A percentile compares a stretch with the other conserved stretches of the same genome.
phyloP scores from a whole-genome alignment of 2,113 vertebrate species.

The Callipepla squamata region DNA sequence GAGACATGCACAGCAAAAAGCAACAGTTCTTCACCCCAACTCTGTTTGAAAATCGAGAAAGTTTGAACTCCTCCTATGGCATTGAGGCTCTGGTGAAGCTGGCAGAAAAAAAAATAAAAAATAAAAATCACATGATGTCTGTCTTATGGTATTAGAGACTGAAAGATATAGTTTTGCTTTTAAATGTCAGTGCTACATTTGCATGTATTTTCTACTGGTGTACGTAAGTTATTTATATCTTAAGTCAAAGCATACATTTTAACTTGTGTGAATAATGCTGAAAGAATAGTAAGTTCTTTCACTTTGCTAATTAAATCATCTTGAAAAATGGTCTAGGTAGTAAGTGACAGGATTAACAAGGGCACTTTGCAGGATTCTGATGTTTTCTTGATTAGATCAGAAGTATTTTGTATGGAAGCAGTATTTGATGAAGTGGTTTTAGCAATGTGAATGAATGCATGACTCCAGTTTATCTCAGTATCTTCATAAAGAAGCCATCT shows the following conservation, averaged over 20 bases:
- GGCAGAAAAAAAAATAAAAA: not conserved
- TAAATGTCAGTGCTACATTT: not conserved
- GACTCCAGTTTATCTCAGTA: constrained; percentile 67
- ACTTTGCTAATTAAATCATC: constrained; percentile 79
- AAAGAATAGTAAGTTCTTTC: constrained; percentile 62
- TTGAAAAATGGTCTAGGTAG: constrained; percentile 72
- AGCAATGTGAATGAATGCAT: constrained; percentile 63
- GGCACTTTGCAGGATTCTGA: constrained; percentile 66
- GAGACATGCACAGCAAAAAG: too few species aligned
- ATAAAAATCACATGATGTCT: not conserved
- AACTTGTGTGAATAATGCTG: constrained; percentile 56
- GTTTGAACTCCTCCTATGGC: not conserved
- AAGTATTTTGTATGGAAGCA: constrained; percentile 67
- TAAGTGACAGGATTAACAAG: constrained; percentile 75
- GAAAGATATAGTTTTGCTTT: not conserved
- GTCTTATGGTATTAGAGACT: not conserved
- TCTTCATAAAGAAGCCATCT: constrained; percentile 77
- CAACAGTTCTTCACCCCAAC: not conserved
- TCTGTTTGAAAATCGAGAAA: not conserved
- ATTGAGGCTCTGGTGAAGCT: not conserved
- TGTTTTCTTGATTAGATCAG: constrained; percentile 76
- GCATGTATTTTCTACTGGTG: constrained; percentile 20
- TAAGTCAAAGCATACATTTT: constrained; percentile 55
- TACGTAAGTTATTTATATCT: constrained; percentile 68
- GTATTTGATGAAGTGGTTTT: constrained; percentile 74